Evolutionary conservation across 2,113 vertebrate species (phyloP).

Genomic region (Entelurus aequoreus): DNA sequence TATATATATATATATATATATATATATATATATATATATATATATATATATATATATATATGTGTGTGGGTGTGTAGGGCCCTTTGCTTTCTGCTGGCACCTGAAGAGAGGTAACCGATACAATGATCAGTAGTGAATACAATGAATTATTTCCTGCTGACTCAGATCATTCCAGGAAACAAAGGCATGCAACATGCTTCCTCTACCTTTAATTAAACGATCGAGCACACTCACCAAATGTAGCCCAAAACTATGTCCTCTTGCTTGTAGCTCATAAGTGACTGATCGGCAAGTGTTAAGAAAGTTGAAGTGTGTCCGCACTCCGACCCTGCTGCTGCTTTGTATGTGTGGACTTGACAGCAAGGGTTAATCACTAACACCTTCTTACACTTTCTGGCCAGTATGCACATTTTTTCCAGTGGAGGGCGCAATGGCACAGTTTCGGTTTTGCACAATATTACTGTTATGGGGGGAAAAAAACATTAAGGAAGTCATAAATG

Average conservation of each 20-base stretch:
- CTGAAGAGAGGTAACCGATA: not conserved
- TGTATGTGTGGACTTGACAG: constrained; percentile 24
- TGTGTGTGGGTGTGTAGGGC: not conserved
- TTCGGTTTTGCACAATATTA: constrained; percentile 12
- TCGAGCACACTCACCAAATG: constrained; percentile 40
- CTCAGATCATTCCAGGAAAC: constrained; percentile 12
- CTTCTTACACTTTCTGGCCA: constrained; percentile 37
- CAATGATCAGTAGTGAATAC: not conserved
- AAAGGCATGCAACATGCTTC: not conserved
- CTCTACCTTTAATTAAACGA: constrained; percentile 3
- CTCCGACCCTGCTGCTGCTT: constrained; percentile 27
- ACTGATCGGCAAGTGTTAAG: constrained; percentile 1
- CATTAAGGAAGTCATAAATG: not conserved
- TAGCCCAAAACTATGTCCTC: not conserved
- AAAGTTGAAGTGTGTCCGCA: constrained; percentile 17
- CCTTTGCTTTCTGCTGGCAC: not conserved
- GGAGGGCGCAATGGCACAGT: constrained; percentile 24
- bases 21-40: too few species aligned
- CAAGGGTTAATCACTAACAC: constrained; percentile 65
- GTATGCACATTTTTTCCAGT: constrained; percentile 52
- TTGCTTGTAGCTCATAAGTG: constrained; percentile 16
- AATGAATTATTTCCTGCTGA: not conserved
- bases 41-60: too few species aligned
- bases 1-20: not conserved
- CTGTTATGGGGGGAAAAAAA: not conserved